Percentiles rank a stretch among this genome's conserved stretches.
Evolutionary conservation across 2,888 invertebrate species (phyloP).

Genomic region (Venusia cambrica): DNA sequence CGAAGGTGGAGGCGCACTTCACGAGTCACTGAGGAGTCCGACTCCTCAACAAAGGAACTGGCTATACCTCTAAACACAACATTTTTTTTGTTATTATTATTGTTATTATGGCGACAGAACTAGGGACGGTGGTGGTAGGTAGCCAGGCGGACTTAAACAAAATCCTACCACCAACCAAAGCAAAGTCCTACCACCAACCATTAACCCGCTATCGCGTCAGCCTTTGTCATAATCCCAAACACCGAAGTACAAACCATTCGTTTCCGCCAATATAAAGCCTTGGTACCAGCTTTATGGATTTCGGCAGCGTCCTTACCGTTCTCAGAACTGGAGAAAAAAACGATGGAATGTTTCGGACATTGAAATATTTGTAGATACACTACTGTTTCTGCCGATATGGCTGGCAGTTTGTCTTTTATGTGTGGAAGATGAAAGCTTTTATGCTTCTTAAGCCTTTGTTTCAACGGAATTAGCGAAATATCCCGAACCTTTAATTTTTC

Average conservation of each 20-base stretch:
- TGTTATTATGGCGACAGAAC: too few species aligned
- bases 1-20: too few species aligned
- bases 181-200: too few species aligned
- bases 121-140: too few species aligned
- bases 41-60: too few species aligned
- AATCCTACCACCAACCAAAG: too few species aligned
- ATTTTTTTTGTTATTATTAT: too few species aligned
- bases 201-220: constrained; percentile 12
- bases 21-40: too few species aligned
- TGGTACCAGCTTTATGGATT: constrained; percentile 59
- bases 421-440: constrained; percentile 5
- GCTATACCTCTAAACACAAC: neutral
- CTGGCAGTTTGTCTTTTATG: constrained; percentile 15
- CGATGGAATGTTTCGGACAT: constrained; percentile 34
- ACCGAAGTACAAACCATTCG: constrained; percentile 45
- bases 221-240: constrained; percentile 27
- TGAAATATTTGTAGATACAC: constrained; percentile 38
- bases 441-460: too few species aligned
- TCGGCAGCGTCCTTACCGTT: constrained; percentile 63
- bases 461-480: too few species aligned
- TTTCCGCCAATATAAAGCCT: constrained; percentile 51
- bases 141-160: too few species aligned
- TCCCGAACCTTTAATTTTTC: too few species aligned
- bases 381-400: constrained; percentile 24
- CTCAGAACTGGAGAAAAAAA: constrained; percentile 48